Percentiles rank a stretch among this genome's conserved stretches.
phyloP scores from a whole-genome alignment of 2,888 invertebrate species.

The Tortricodes alternella region DNA sequence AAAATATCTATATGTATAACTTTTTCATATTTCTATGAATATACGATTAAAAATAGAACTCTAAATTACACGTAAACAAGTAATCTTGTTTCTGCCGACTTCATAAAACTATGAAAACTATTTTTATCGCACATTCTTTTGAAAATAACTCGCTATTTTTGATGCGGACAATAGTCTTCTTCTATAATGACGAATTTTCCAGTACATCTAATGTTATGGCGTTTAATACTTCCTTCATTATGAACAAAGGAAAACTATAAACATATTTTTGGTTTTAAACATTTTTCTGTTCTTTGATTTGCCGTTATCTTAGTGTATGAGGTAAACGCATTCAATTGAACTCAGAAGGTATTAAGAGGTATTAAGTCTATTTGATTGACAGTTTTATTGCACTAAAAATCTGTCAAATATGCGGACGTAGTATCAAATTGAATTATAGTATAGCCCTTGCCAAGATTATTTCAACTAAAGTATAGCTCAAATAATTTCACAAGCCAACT shows the following conservation, averaged over 20 bases:
- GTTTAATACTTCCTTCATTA: not conserved
- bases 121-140: constrained; percentile 22
- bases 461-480: not conserved
- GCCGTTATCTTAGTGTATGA: too few species aligned
- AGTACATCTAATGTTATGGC: not conserved
- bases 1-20: too few species aligned
- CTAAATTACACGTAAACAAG: not conserved
- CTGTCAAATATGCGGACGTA: too few species aligned
- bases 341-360: too few species aligned
- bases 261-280: not conserved
- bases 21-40: too few species aligned
- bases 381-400: too few species aligned
- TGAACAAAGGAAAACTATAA: not conserved
- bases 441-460: not conserved
- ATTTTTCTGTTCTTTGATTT: too few species aligned
- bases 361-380: too few species aligned
- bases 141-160: constrained; percentile 24
- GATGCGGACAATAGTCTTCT: constrained; percentile 15
- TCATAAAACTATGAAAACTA: constrained; percentile 15
- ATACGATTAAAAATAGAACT: not conserved
- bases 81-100: constrained; percentile 7
- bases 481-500: not conserved
- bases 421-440: not conserved
- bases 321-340: too few species aligned
- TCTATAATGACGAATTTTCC: constrained; percentile 11